phyloP scores from a whole-genome alignment of 2,113 vertebrate species.

The Odocoileus hemionus region DNA sequence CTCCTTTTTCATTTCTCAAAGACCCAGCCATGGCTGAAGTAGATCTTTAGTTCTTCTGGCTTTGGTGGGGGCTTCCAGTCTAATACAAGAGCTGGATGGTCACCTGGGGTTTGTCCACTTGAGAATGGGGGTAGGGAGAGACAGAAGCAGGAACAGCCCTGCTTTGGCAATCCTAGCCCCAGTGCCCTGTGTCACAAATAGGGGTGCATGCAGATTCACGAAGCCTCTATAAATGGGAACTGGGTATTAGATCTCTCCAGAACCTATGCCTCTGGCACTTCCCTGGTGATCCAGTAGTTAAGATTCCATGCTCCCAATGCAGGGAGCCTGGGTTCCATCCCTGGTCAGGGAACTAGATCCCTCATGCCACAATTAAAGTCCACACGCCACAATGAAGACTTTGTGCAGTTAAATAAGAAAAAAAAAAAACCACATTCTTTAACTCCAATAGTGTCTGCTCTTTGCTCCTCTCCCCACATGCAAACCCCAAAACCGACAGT shows the following conservation, averaged over 20 bases:
- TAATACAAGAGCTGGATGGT: neutral
- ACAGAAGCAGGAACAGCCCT: neutral
- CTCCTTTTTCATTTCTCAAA: conserved; percentile 40
- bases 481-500: neutral
- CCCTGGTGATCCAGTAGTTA: neutral
- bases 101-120: neutral
- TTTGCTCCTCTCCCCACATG: neutral
- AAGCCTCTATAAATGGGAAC: neutral
- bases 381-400: accelerated
- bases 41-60: neutral
- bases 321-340: neutral
- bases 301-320: neutral
- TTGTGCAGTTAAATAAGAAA: neutral
- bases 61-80: neutral
- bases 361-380: neutral
- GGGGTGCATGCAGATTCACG: neutral
- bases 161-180: neutral
- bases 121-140: neutral
- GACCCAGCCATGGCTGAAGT: neutral
- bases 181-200: neutral
- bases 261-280: neutral
- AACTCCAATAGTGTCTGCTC: neutral
- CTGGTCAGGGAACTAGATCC: neutral
- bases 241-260: neutral
- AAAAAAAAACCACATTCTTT: neutral